These are phyloP conservation scores for Anseranas semipalmata DNA, from an alignment of 2,113 vertebrate species.

Conservation along the genomic window DNA sequence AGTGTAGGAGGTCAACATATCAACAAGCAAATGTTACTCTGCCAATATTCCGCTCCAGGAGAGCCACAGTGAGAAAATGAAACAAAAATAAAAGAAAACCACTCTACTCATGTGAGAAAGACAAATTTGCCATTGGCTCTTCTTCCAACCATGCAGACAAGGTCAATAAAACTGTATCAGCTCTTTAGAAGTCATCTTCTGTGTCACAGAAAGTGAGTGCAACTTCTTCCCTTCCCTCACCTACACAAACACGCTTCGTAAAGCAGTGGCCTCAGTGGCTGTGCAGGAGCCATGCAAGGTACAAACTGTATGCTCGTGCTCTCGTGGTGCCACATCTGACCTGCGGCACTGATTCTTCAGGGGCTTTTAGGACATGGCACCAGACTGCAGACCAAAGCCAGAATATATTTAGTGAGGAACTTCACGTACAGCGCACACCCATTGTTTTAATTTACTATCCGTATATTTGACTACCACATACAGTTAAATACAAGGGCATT, in stretches of 20 bases:
- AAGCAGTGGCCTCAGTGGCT: neutral
- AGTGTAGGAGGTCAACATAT: neutral
- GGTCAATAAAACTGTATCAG: neutral
- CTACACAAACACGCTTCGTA: neutral
- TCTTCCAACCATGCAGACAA: neutral
- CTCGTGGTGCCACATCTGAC: neutral
- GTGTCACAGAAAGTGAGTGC: neutral
- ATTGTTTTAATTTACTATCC: neutral
- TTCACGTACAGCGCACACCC: neutral
- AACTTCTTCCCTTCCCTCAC: neutral
- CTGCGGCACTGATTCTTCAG: neutral
- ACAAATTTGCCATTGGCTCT: rapidly evolving
- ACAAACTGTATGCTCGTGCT: rapidly evolving
- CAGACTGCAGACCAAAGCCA: neutral
- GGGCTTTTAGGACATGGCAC: neutral
- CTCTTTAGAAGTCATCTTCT: neutral
- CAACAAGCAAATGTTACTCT: neutral
- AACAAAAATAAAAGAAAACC: neutral
- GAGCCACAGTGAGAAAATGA: neutral
- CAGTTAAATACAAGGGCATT: neutral
- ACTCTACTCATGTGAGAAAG: neutral
- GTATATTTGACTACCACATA: neutral
- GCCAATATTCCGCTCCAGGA: neutral
- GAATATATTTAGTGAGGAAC: neutral
- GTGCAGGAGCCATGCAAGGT: rapidly evolving